These are phyloP conservation scores for Orchestia grillus DNA, from an alignment of 1,140 invertebrate genomes.

Conservation along the genomic window DNA sequence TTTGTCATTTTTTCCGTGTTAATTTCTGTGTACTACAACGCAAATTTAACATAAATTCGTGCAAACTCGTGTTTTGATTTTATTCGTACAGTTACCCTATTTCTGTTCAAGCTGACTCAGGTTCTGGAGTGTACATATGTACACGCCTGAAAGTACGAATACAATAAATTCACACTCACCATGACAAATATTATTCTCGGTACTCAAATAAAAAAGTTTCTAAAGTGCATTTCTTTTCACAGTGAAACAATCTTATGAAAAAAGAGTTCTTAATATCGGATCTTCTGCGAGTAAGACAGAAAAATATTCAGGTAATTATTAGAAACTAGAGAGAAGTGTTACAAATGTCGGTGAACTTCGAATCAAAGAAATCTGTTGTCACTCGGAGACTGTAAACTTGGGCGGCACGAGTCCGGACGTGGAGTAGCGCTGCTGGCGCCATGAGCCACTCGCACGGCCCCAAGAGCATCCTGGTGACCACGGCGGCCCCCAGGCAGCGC, in stretches of 20 bases:
- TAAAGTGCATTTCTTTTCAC: neutral
- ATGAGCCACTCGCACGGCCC: constrained; percentile 23
- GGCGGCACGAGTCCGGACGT: too few relatives aligned
- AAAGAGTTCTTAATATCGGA: neutral
- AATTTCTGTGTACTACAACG: too few relatives aligned
- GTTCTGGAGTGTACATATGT: too few relatives aligned
- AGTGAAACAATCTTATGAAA: neutral
- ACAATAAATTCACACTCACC: neutral
- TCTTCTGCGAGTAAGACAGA: neutral
- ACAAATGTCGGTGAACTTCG: neutral
- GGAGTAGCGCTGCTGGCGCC: too few relatives aligned
- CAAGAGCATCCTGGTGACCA: constrained; percentile 49
- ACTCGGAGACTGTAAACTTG: neutral
- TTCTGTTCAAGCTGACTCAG: too few relatives aligned
- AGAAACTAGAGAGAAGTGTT: neutral
- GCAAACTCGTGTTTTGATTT: too few relatives aligned
- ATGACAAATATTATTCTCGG: neutral
- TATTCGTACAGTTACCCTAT: too few relatives aligned
- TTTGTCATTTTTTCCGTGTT: too few relatives aligned
- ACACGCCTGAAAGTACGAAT: neutral
- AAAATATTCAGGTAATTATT: neutral
- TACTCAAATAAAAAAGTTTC: neutral
- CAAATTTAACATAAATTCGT: too few relatives aligned
- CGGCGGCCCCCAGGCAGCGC: neutral
- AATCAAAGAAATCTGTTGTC: neutral